phyloP scores from a whole-genome alignment of 2,888 invertebrate species.

The Punctoribates punctum region DNA sequence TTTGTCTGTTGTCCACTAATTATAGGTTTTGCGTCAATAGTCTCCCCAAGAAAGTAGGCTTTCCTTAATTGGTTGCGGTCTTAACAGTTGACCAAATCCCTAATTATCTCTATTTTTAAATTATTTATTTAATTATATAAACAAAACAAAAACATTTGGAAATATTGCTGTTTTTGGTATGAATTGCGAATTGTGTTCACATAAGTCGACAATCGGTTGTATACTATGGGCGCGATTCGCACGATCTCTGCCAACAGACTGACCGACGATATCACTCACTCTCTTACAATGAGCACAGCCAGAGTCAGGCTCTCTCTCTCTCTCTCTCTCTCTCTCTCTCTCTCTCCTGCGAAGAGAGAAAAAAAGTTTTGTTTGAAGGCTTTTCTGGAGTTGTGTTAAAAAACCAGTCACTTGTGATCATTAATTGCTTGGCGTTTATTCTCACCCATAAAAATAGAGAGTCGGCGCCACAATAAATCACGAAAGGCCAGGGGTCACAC shows the following conservation, averaged over 20 bases:
- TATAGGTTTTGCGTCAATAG: too few relatives aligned
- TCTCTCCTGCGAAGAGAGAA: not conserved
- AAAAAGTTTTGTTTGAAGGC: not conserved
- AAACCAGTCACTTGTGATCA: slow-evolving; percentile 23
- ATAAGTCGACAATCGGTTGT: not conserved
- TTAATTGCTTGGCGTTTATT: slow-evolving; percentile 31
- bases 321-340: too few relatives aligned
- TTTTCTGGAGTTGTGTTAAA: not conserved
- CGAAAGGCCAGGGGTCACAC: slow-evolving; percentile 23
- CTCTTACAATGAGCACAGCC: not conserved
- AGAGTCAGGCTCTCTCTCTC: not conserved
- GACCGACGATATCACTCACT: not conserved
- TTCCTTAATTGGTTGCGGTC: too few relatives aligned
- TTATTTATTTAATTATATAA: too few relatives aligned
- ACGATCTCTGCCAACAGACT: not conserved
- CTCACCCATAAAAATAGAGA: slow-evolving; percentile 34
- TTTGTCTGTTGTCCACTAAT: too few relatives aligned
- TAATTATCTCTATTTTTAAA: too few relatives aligned
- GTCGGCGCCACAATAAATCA: slow-evolving; percentile 35
- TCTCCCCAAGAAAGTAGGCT: too few relatives aligned
- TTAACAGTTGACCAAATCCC: too few relatives aligned
- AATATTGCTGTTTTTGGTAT: too few relatives aligned
- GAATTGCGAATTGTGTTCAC: too few relatives aligned
- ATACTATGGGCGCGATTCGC: slow-evolving; percentile 17
- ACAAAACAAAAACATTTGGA: too few relatives aligned